A percentile compares a stretch with the other conserved stretches of the same genome.
These are phyloP conservation scores for Hippoglossus hippoglossus DNA, from an alignment of 2,797 vertebrate genomes.

Conservation along the genomic window DNA sequence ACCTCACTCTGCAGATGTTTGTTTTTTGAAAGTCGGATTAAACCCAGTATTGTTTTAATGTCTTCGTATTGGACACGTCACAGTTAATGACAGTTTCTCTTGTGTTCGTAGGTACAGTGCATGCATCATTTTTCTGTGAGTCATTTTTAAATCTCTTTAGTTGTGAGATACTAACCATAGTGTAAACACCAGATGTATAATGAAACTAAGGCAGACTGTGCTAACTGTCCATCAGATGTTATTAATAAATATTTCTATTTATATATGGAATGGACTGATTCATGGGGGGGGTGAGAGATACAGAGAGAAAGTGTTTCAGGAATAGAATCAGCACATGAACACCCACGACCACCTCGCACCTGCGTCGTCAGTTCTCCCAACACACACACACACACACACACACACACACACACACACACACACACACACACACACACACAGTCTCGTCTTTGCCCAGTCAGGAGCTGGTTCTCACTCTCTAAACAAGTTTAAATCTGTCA, in stretches of 20 bases:
- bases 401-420: too few species aligned
- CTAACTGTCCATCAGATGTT: slow-evolving; percentile 69
- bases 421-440: too few species aligned
- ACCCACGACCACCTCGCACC: too few species aligned
- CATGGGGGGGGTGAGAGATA: background rate
- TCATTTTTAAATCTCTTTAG: slow-evolving; percentile 55
- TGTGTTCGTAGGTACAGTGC: slow-evolving; percentile 65
- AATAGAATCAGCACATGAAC: background rate
- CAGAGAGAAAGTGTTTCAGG: background rate
- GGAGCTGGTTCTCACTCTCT: too few species aligned
- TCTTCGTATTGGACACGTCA: slow-evolving; percentile 59
- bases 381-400: too few species aligned
- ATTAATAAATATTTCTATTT: slow-evolving; percentile 79
- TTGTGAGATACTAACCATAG: slow-evolving; percentile 67
- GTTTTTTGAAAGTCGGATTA: slow-evolving; percentile 34
- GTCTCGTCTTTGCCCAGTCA: too few species aligned
- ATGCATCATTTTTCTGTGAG: slow-evolving; percentile 60
- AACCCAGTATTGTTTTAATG: slow-evolving; percentile 51
- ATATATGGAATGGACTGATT: slow-evolving; percentile 51
- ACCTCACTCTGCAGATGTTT: background rate
- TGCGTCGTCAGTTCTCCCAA: too few species aligned
- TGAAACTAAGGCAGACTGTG: slow-evolving; percentile 57
- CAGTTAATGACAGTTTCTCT: slow-evolving; percentile 29
- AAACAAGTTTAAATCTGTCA: too few species aligned
- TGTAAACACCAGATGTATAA: slow-evolving; percentile 69